phyloP scores from a whole-genome alignment of 1,140 invertebrate species.

The Lamellibrachia luymesi region DNA sequence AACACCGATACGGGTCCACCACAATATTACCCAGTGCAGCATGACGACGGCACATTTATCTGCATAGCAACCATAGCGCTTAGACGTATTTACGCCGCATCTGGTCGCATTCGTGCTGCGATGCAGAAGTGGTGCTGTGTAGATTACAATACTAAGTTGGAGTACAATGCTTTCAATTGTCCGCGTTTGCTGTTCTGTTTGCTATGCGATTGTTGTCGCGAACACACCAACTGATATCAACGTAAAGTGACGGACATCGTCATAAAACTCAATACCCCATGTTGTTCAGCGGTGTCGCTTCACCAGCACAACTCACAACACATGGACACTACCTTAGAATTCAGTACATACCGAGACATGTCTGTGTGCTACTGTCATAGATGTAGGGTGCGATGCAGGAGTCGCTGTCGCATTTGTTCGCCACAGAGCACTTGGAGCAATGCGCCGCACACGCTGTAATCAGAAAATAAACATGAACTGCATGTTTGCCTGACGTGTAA shows the following conservation, averaged over 20 bases:
- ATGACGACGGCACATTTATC: too few species aligned
- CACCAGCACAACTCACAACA: not conserved
- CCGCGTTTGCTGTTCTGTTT: not conserved
- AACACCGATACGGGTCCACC: not conserved
- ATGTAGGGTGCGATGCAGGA: not conserved
- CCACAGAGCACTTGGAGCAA: not conserved
- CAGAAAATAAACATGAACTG: not conserved
- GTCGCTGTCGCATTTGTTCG: slow-evolving; percentile 7
- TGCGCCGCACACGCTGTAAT: slow-evolving; percentile 8
- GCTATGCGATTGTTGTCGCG: too few species aligned
- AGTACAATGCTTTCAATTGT: not conserved
- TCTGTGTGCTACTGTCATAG: not conserved
- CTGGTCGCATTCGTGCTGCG: too few species aligned
- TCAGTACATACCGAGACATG: not conserved
- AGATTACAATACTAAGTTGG: not conserved
- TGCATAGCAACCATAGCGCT: too few species aligned
- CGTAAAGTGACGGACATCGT: not conserved
- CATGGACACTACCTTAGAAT: not conserved
- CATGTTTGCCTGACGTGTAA: not conserved
- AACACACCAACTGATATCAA: not conserved
- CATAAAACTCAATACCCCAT: not conserved
- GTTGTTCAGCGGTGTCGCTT: not conserved
- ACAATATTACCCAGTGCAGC: not conserved
- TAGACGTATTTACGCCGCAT: too few species aligned
- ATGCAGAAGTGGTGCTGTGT: not conserved